phyloP scores from a whole-genome alignment of 92 coral and sea anemone species.

The Nematostella vectensis region DNA sequence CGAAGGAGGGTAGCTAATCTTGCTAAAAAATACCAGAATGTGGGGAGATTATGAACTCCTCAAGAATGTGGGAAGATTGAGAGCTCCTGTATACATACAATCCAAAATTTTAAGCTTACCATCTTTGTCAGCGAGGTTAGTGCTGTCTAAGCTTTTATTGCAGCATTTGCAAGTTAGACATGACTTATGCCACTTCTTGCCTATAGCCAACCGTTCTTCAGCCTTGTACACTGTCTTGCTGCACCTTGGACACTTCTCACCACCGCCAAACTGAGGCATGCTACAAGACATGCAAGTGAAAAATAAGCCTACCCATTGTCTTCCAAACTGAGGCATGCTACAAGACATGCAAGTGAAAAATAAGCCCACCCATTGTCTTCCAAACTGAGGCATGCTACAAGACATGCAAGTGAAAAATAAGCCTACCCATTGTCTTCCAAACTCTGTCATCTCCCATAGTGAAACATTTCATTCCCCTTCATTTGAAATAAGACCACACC shows the following conservation, averaged over 20 bases:
- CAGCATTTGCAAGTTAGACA: conserved; percentile 54
- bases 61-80: too few relatives aligned
- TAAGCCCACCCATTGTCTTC: too few relatives aligned
- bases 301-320: too few relatives aligned
- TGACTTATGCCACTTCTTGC: conserved; percentile 60
- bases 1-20: too few relatives aligned
- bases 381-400: neutral
- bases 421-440: neutral
- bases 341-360: neutral
- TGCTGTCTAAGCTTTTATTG: conserved; percentile 40
- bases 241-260: conserved; percentile 55
- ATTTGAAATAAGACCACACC: neutral
- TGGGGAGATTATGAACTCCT: too few relatives aligned
- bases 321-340: neutral
- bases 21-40: too few relatives aligned
- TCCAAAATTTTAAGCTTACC: too few relatives aligned
- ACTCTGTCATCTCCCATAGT: neutral
- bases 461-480: neutral
- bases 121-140: conserved; percentile 45
- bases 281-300: neutral
- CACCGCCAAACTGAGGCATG: neutral
- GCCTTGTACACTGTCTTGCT: conserved; percentile 61
- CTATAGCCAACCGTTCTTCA: conserved; percentile 43
- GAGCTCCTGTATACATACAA: too few relatives aligned
- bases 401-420: too few relatives aligned